phyloP scores from a whole-genome alignment of 1,140 invertebrate genomes.

The Chionoecetes opilio region DNA sequence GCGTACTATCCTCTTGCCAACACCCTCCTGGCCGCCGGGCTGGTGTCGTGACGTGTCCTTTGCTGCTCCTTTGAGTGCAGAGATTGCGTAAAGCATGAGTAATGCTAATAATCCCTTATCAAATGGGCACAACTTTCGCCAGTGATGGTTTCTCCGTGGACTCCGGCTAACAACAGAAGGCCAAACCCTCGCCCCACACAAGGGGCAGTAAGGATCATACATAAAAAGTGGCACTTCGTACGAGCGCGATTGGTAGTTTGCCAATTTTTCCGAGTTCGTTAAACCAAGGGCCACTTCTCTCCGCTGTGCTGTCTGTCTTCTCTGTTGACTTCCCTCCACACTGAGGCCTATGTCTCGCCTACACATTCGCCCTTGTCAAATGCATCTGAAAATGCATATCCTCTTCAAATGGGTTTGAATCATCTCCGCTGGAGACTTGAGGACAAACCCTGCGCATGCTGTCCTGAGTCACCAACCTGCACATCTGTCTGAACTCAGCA shows the following conservation, averaged over 20 bases:
- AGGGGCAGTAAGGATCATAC: background rate
- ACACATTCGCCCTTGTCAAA: no score
- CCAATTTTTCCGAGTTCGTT: background rate
- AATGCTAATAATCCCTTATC: background rate
- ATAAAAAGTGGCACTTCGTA: background rate
- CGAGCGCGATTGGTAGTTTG: background rate
- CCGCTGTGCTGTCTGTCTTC: background rate
- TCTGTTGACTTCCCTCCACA: background rate
- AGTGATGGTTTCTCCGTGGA: slow-evolving; percentile 3
- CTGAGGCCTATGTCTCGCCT: no score
- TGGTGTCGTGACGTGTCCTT: background rate
- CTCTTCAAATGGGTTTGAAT: no score
- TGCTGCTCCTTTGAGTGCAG: no score
- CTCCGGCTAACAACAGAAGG: background rate
- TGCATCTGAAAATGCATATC: no score
- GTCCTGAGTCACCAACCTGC: background rate
- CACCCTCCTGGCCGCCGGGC: background rate
- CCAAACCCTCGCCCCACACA: background rate
- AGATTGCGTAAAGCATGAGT: slow-evolving; percentile 36
- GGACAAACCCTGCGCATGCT: slow-evolving; percentile 1
- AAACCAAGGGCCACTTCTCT: background rate
- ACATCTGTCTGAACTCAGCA: background rate
- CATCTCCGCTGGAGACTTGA: no score
- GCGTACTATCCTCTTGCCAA: slow-evolving; percentile 49
- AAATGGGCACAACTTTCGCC: background rate